phyloP scores from a whole-genome alignment of 1,140 invertebrate genomes.

The Neocloeon triangulifer region DNA sequence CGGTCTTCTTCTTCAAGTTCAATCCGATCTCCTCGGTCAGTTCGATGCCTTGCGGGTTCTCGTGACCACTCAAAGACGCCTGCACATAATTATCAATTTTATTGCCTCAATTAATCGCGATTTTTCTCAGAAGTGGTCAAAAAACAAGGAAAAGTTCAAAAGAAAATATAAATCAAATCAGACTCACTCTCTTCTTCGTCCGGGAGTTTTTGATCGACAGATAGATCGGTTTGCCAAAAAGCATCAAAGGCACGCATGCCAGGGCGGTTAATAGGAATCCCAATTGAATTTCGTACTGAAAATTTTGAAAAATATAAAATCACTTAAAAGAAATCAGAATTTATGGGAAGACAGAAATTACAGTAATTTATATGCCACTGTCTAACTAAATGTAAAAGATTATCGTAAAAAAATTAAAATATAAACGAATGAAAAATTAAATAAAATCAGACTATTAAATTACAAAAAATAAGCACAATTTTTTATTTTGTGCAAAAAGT shows the following conservation, averaged over 20 bases:
- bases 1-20: neutral
- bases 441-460: no score
- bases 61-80: slow-evolving; percentile 11
- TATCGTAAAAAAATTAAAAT: no score
- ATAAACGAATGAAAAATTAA: no score
- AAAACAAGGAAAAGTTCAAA: neutral
- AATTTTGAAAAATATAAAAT: no score
- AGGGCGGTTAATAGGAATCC: slow-evolving; percentile 50
- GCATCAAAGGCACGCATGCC: slow-evolving; percentile 76
- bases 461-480: no score
- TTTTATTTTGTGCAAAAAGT: no score
- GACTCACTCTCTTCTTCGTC: slow-evolving; percentile 3
- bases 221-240: slow-evolving; percentile 74
- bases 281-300: slow-evolving; percentile 38
- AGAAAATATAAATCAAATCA: slow-evolving; percentile 5
- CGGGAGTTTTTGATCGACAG: slow-evolving; percentile 18
- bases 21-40: neutral
- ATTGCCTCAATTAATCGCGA: neutral
- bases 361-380: no score
- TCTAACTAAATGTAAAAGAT: no score
- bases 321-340: no score
- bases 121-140: neutral
- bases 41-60: neutral
- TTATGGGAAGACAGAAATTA: no score
- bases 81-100: no score